These are phyloP conservation scores for Ophthalmolycus amberensis DNA, from an alignment of 2,113 vertebrate species.

Conservation along the genomic window DNA sequence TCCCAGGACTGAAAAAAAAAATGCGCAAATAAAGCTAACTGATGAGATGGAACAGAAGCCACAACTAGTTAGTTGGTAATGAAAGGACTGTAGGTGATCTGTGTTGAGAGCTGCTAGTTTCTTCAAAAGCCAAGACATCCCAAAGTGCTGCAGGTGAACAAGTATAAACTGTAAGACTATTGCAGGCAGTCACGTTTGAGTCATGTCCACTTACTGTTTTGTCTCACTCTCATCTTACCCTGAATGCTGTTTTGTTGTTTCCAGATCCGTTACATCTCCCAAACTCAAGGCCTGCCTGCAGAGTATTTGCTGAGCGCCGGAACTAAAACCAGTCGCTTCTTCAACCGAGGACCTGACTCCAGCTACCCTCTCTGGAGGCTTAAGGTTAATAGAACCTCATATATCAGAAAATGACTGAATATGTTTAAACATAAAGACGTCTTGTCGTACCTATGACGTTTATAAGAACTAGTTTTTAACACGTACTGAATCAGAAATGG, in stretches of 20 bases:
- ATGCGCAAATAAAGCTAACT: neutral
- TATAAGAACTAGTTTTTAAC: neutral
- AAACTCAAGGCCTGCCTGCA: conserved; percentile 97
- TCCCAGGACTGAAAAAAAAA: neutral
- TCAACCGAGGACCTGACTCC: conserved; percentile 95
- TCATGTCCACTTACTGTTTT: neutral
- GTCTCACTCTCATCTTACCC: neutral
- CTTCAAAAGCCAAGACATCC: neutral
- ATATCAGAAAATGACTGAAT: neutral
- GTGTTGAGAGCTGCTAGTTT: neutral
- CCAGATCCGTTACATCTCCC: conserved; percentile 98
- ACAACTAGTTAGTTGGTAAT: neutral
- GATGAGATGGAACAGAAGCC: neutral
- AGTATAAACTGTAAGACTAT: neutral
- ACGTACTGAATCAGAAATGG: neutral
- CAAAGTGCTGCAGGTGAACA: neutral
- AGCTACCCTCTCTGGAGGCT: conserved; percentile 97
- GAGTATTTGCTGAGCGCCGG: conserved; percentile 97
- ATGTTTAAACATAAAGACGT: too few species aligned
- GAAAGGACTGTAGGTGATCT: neutral
- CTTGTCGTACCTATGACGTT: too few species aligned
- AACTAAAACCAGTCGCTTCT: conserved; percentile 97
- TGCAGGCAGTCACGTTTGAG: neutral
- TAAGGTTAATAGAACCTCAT: conserved; percentile 84
- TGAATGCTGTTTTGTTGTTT: neutral